Conservation (phyloP, 2,797 vertebrate species). For the Botia almorhae region DNA sequence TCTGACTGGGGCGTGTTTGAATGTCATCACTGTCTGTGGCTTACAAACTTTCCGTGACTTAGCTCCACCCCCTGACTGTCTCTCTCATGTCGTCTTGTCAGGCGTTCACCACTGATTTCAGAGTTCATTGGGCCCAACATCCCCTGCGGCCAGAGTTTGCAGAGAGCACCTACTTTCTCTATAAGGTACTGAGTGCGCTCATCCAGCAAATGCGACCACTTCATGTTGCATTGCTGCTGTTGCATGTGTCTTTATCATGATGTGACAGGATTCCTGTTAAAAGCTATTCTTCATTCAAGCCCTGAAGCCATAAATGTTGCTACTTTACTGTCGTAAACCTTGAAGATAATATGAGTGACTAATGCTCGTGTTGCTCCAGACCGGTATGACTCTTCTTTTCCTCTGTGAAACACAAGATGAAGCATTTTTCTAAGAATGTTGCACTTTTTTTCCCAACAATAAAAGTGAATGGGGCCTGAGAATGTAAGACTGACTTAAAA, state of each 20-base stretch:
- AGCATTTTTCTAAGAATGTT: neutral
- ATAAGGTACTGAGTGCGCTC: conserved; percentile 83
- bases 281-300: neutral
- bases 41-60: neutral
- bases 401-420: neutral
- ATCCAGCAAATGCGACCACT: neutral
- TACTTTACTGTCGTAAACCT: neutral
- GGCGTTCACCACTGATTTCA: conserved; percentile 99
- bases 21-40: conserved; percentile 4
- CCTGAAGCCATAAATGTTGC: neutral
- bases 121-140: conserved; percentile 99
- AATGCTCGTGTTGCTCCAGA: neutral
- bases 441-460: neutral
- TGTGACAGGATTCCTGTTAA: neutral
- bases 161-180: conserved; percentile 99
- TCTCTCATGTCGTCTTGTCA: conserved; percentile 61
- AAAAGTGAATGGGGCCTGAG: neutral
- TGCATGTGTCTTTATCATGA: too few relatives aligned
- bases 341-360: neutral
- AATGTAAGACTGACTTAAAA: neutral
- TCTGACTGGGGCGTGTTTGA: neutral
- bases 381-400: neutral
- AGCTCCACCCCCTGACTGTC: conserved; percentile 1
- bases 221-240: neutral
- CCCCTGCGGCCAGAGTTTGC: conserved; percentile 98